Base-by-base conservation (phyloP, 2,888 invertebrate genomes). In the Drosophila seclusa region DNA sequence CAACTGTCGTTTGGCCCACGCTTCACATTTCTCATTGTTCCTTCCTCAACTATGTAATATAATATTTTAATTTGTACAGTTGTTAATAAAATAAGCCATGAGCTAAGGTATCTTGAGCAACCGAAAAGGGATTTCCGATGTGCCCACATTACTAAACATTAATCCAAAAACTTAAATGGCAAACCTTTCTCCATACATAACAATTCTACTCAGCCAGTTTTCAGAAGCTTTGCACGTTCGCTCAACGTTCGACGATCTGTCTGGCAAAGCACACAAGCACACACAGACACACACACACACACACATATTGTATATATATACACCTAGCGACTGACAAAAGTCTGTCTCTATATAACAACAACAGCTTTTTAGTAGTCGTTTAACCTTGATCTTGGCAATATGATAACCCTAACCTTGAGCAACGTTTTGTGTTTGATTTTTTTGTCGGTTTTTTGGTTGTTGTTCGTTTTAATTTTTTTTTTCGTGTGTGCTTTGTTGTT, bases 381-480 rank as follows among this genome's bases (percentile, higher is more conserved):
- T 76, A 88, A 80, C 91, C 91, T 91, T 91, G 91, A 91, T 91
- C 91, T 91, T 91, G 91, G 85, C 90, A 91, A 91, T 86, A 86
- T 91, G 91, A 91, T 91, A 91, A 91, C 91, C 90, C 88, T 87
- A 91, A 91, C 91, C 91, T 89, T 83, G 87, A 85, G 78, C 88
- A 80, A 73, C 63, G 85, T 84, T 86, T 86, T 86, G 78, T 89
- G 72, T 89, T 89, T 87, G 88, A 73, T 69, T 68, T 83, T 45
- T 45, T 45, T 45, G 45, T 45, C 45, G 24, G 7, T 21, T 24
- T 21, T 45, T 42, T 82, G 63, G 38, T 80, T 67, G 36, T 45
- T 58, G 63, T 16, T 67, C 61, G 18, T 34, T 24, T 57, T 32
- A 24, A 57, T 58, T 60, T 48, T 49, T 68, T 38, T 53, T 65